These are phyloP conservation scores for Grammomys dolichurus DNA, from an alignment of 2,113 vertebrate species.

Conservation along the genomic window DNA sequence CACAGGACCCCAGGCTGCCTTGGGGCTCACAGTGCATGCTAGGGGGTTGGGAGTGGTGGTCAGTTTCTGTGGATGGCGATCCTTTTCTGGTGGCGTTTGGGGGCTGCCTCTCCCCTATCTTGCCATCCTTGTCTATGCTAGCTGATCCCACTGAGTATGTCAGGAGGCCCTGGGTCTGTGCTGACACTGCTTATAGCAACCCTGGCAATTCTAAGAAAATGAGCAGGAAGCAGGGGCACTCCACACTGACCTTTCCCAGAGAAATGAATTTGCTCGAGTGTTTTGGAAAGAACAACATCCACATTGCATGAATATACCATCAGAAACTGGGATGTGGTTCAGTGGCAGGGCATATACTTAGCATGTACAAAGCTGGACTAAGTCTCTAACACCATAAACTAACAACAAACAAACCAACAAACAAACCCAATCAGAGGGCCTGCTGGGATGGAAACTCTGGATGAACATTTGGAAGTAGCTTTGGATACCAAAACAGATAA, in stretches of 20 bases:
- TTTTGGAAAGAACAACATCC: background rate
- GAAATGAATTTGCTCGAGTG: background rate
- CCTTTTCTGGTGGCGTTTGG: background rate
- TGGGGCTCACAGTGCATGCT: fast-evolving
- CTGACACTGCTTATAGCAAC: background rate
- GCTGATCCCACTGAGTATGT: background rate
- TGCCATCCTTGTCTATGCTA: background rate
- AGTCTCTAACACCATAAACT: background rate
- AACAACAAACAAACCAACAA: background rate
- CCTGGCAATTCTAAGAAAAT: background rate
- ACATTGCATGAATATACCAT: background rate
- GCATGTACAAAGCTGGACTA: background rate
- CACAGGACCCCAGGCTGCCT: fast-evolving
- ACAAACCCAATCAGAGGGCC: background rate
- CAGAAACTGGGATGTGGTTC: background rate
- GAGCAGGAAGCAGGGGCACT: background rate
- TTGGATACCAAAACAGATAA: background rate
- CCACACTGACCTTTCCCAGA: background rate
- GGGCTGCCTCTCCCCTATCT: background rate
- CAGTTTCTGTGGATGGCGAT: background rate
- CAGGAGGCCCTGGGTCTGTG: background rate
- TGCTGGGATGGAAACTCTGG: background rate
- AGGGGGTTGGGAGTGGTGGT: fast-evolving
- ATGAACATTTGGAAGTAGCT: background rate
- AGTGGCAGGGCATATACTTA: background rate